Evolutionary conservation across 2,113 vertebrate genomes (phyloP).

Genomic region (Gorsachius goisagi): DNA sequence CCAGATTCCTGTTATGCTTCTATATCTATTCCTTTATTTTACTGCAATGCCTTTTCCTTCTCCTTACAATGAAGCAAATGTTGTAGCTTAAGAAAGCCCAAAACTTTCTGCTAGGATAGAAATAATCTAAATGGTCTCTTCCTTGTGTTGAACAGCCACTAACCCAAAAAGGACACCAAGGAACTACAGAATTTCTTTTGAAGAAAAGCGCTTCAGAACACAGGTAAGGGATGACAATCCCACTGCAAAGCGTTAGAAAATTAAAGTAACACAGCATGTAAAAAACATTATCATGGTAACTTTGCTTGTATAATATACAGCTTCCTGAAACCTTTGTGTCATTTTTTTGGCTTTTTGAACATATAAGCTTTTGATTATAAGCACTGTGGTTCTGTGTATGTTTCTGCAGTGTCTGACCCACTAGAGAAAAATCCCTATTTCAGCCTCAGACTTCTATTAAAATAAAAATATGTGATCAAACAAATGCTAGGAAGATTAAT

Average conservation of each 20-base stretch:
- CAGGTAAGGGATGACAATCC: background rate
- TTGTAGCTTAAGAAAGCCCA: background rate
- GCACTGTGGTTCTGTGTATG: background rate
- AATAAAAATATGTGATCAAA: background rate
- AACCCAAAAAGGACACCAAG: background rate
- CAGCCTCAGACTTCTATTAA: background rate
- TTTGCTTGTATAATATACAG: background rate
- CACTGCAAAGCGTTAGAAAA: background rate
- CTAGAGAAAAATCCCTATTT: background rate
- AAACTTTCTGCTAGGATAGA: background rate
- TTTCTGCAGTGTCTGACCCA: background rate
- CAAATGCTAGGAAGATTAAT: conserved; percentile 30
- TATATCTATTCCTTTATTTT: background rate
- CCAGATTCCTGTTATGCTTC: background rate
- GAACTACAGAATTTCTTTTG: background rate
- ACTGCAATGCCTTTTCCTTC: background rate
- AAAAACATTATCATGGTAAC: background rate
- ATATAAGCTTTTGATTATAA: background rate
- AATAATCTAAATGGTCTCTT: background rate
- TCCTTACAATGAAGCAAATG: background rate
- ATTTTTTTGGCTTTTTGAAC: accelerated
- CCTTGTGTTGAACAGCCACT: background rate
- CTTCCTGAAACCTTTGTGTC: background rate
- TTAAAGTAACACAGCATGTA: accelerated
- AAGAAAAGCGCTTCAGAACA: background rate